phyloP scores from a whole-genome alignment of 2,888 invertebrate species.

The Caenorhabditis macrosperma region DNA sequence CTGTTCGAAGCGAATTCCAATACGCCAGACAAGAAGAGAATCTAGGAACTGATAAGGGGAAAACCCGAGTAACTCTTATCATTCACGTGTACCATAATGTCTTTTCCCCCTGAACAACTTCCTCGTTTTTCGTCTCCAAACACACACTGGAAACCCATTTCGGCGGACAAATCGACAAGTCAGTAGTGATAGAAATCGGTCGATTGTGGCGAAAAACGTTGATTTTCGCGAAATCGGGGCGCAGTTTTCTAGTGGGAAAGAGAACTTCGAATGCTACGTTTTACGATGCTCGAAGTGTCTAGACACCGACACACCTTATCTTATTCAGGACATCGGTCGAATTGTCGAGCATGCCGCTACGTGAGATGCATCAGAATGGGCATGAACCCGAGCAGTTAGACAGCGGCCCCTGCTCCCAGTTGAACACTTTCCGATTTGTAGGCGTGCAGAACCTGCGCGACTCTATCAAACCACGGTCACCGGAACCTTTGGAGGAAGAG shows the following conservation, averaged over 20 bases:
- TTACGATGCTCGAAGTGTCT: background rate
- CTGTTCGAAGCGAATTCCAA: background rate
- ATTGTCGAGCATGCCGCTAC: slow-evolving; percentile 58
- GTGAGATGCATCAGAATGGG: slow-evolving; percentile 51
- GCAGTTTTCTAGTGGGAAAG: background rate
- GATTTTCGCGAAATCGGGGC: too few species aligned
- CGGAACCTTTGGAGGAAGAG: background rate
- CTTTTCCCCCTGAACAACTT: background rate
- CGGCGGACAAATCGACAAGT: background rate
- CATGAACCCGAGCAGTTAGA: slow-evolving; percentile 59
- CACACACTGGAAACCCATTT: background rate
- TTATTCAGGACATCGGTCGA: slow-evolving; percentile 53
- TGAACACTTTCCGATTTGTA: slow-evolving; percentile 3
- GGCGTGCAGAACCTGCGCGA: slow-evolving; percentile 56
- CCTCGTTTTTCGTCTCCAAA: background rate
- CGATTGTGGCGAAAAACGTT: background rate
- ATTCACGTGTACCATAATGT: background rate
- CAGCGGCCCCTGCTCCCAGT: background rate
- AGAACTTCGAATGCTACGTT: background rate
- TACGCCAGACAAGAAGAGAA: background rate
- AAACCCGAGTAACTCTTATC: background rate
- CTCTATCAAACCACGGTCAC: slow-evolving; percentile 24
- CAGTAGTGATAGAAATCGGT: background rate
- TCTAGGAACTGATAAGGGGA: background rate
- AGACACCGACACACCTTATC: background rate